Evolutionary conservation across 2,888 invertebrate species (phyloP), one percentile per base, ranked within the genome.

Genomic region (Leptopilina syphax): DNA sequence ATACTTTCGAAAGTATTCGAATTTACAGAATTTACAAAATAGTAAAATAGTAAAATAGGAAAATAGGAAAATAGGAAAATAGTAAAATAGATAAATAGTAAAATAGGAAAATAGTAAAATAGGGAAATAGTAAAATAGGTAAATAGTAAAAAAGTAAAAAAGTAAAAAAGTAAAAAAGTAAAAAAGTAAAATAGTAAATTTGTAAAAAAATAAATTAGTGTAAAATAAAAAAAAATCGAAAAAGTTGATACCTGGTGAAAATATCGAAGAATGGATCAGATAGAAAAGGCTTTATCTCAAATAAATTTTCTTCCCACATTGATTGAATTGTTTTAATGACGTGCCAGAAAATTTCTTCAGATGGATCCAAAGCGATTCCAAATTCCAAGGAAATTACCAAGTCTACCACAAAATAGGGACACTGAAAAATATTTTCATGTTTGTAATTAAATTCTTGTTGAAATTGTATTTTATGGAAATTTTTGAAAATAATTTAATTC

Each of bases 241-340:
- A 57, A 2, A 57, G 1, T 57, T 13, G 12, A 12, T 12, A 95
- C 94, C 95, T 95, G 3, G 96, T 96, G 87, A 97, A 97, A 77
- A 95, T 94, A 86, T 94, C 93, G 86, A 96, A 95, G 34, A 93
- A 91, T 1, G 94, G 92, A 86, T 97, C 97, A 63, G 95, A 94
- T 0, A 97, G 94, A 79, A 95, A 95, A 80, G 96, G 95, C 84
- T 94, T 94, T 34, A 97, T 94, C n/a, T 93, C 93, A 34, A 94
- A 93, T 0, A 96, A 94, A 65, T 95, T 94, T 87, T 96, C 95
- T 83, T 94, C 94, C 95, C 96, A 96, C 81, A 94, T 93, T 57
- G 92, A 92, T 13, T 95, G 93, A 24, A 96, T 92, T 87, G 94
- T 94, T 65, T 93, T 92, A 27, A 96, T 90, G 41, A 95, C 94